These are phyloP conservation scores for Cyprichromis sp. DNA, from an alignment of 2,113 vertebrate species.

Conservation along the genomic window DNA sequence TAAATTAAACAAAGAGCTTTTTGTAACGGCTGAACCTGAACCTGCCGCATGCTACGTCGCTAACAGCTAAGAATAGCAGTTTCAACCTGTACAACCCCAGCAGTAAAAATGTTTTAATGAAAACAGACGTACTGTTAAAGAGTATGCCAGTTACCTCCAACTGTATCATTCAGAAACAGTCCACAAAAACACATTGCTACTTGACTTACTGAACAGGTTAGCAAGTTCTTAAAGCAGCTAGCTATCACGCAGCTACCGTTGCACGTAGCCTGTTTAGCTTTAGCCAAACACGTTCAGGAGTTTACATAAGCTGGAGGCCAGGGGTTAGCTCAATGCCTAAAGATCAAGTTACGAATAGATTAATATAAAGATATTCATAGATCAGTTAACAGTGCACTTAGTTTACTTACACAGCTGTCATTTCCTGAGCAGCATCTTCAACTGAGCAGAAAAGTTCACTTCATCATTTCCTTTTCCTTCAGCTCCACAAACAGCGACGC, in stretches of 20 bases:
- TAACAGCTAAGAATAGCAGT: neutral
- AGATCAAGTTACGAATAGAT: neutral
- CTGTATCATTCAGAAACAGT: neutral
- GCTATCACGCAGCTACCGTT: neutral
- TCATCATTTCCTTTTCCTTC: neutral
- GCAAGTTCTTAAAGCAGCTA: neutral
- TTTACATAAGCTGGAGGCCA: neutral
- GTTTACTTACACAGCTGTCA: conserved; percentile 37
- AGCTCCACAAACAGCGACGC: rapidly evolving
- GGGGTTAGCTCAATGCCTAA: rapidly evolving
- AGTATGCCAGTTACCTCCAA: too few species aligned
- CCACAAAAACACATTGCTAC: neutral
- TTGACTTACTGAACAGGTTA: neutral
- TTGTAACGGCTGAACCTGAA: neutral
- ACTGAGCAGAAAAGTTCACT: conserved; percentile 21
- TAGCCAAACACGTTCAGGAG: neutral
- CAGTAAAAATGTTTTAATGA: neutral
- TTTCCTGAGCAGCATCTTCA: conserved; percentile 8
- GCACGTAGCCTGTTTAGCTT: neutral
- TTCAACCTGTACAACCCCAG: neutral
- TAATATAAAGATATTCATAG: neutral
- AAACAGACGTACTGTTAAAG: neutral
- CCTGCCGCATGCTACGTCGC: neutral
- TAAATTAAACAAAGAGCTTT: neutral
- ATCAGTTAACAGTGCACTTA: rapidly evolving